These are phyloP conservation scores for Limenitis camilla DNA, from an alignment of 2,888 invertebrate species.

Conservation along the genomic window DNA sequence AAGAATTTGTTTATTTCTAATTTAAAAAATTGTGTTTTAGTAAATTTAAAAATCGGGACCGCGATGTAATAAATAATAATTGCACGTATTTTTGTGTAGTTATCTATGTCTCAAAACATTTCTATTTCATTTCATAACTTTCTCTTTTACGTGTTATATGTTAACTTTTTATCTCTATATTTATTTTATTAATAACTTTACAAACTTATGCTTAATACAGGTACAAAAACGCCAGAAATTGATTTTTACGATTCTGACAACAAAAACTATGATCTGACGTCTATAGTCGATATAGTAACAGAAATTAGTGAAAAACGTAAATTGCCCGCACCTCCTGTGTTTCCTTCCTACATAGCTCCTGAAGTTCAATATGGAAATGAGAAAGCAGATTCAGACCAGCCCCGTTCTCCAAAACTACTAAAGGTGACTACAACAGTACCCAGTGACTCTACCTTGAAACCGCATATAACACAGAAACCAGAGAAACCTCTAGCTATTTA, in stretches of 20 bases:
- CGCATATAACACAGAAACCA: conserved; percentile 64
- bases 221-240: conserved; percentile 61
- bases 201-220: conserved; percentile 42
- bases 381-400: conserved; percentile 53
- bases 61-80: neutral
- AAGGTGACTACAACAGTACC: conserved; percentile 34
- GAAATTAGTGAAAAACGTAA: conserved; percentile 38
- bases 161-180: neutral
- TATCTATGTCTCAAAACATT: neutral
- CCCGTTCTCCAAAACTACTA: conserved; percentile 47
- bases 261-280: conserved; percentile 38
- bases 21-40: too few species aligned
- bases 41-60: too few species aligned
- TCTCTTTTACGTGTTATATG: neutral
- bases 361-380: conserved; percentile 72
- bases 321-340: conserved; percentile 53
- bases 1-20: too few species aligned
- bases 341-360: conserved; percentile 60
- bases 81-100: neutral
- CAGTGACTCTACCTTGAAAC: conserved; percentile 56
- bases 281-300: conserved; percentile 36
- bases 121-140: neutral
- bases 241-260: conserved; percentile 61
- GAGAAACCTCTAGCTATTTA: conserved; percentile 61
- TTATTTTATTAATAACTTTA: neutral